These are phyloP conservation scores for Leucoraja ocellata DNA, from an alignment of 2,797 vertebrate species.

Conservation along the genomic window DNA sequence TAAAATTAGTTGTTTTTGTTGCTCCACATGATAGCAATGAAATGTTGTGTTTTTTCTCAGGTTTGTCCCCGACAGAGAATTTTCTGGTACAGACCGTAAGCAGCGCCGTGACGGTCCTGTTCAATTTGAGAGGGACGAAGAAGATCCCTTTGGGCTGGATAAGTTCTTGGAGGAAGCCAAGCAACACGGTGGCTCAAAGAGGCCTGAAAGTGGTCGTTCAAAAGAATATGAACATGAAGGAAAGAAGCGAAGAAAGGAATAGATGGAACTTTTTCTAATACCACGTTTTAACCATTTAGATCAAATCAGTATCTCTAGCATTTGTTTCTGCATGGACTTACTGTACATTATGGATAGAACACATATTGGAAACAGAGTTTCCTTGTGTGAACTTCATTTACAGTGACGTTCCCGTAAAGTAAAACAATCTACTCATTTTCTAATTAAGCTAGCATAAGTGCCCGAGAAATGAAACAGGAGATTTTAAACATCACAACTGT, in stretches of 20 bases:
- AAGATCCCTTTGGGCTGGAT: constrained; percentile 96
- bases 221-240: constrained; percentile 92
- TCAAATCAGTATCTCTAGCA: neutral
- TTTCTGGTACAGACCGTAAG: constrained; percentile 80
- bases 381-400: neutral
- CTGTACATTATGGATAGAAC: neutral
- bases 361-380: neutral
- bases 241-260: constrained; percentile 96
- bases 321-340: constrained; percentile 23
- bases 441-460: neutral
- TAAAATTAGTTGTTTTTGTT: neutral
- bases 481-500: neutral
- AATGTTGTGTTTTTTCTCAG: constrained; percentile 45
- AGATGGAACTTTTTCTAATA: constrained; percentile 44
- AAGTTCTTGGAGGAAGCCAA: constrained; percentile 98
- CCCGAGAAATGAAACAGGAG: neutral
- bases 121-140: constrained; percentile 74
- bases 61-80: constrained; percentile 87
- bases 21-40: no score
- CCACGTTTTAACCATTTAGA: neutral
- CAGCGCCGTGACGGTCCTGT: constrained; percentile 85
- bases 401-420: constrained; percentile 18
- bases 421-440: constrained; percentile 10
- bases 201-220: constrained; percentile 79
- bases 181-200: constrained; percentile 90